A percentile compares a stretch with the other conserved stretches of the same genome.
phyloP scores from a whole-genome alignment of 1,140 invertebrate species.

The Drosophila ambigua region DNA sequence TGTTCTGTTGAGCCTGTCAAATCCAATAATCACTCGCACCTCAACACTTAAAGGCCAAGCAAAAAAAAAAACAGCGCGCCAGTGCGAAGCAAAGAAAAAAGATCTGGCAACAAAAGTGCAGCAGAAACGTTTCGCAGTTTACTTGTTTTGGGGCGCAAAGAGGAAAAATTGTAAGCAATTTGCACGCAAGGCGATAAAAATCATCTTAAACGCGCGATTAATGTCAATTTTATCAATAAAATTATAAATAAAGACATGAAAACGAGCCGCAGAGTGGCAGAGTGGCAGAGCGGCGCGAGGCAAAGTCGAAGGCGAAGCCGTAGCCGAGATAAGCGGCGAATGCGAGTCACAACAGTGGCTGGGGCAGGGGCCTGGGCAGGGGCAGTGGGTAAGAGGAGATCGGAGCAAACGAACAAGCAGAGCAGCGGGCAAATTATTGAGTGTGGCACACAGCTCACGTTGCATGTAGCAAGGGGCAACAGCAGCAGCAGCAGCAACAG shows the following conservation, averaged over 20 bases:
- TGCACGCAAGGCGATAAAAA: constrained; percentile 81
- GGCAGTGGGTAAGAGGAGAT: constrained; percentile 1
- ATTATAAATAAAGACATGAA: constrained; percentile 83
- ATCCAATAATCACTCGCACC: constrained; percentile 45
- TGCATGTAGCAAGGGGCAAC: constrained; percentile 51
- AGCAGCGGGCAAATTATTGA: constrained; percentile 76
- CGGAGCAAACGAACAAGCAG: constrained; percentile 35
- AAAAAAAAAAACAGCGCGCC: constrained; percentile 2
- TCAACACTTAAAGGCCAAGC: constrained; percentile 48
- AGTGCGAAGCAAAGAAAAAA: neutral
- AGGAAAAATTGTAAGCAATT: constrained; percentile 76
- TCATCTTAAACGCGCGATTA: constrained; percentile 82
- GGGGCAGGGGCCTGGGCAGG: too few species aligned
- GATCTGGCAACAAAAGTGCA: constrained; percentile 5
- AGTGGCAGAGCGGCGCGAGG: too few species aligned
- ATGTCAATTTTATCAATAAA: constrained; percentile 83
- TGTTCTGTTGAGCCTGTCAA: constrained; percentile 11
- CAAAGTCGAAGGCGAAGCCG: too few species aligned
- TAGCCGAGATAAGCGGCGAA: constrained; percentile 66
- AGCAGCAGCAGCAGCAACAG: too few species aligned
- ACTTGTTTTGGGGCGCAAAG: constrained; percentile 4
- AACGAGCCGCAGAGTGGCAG: constrained; percentile 57
- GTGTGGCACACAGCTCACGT: constrained; percentile 76
- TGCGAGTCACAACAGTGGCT: constrained; percentile 59
- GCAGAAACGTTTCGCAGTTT: neutral